phyloP scores from a whole-genome alignment of 2,797 vertebrate species.

The Sebastiscus tertius region DNA sequence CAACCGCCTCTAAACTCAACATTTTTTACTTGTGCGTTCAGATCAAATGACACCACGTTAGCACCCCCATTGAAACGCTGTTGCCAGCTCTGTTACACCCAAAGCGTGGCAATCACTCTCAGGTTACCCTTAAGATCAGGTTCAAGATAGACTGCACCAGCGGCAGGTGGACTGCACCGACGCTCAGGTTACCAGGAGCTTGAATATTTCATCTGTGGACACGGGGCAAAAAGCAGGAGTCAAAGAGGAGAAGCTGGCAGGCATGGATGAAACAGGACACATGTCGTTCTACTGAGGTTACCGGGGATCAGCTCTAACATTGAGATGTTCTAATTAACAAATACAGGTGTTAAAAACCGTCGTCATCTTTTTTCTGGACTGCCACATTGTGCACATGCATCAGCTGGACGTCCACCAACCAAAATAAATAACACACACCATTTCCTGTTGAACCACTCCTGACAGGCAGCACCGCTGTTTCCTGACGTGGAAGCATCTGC shows the following conservation, averaged over 20 bases:
- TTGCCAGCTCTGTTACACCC: slow-evolving; percentile 50
- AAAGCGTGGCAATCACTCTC: slow-evolving; percentile 54
- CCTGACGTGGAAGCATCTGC: slow-evolving; percentile 69
- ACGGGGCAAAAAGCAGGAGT: slow-evolving; percentile 57
- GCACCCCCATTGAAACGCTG: neutral
- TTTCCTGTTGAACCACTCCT: slow-evolving; percentile 60
- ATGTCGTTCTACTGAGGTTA: slow-evolving; percentile 32
- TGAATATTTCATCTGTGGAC: slow-evolving; percentile 78
- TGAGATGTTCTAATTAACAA: slow-evolving; percentile 38
- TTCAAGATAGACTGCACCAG: slow-evolving; percentile 38
- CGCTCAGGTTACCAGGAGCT: slow-evolving; percentile 58
- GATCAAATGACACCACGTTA: slow-evolving; percentile 24
- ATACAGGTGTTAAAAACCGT: slow-evolving; percentile 30
- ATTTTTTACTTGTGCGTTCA: slow-evolving; percentile 15
- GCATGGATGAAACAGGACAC: slow-evolving; percentile 49
- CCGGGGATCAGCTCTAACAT: slow-evolving; percentile 33
- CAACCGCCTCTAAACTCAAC: neutral
- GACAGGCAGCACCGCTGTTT: slow-evolving; percentile 47
- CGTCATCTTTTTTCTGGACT: neutral
- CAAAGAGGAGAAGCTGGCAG: slow-evolving; percentile 24
- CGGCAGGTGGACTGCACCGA: slow-evolving; percentile 53
- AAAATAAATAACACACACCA: slow-evolving; percentile 53
- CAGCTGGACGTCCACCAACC: slow-evolving; percentile 53
- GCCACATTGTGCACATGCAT: neutral
- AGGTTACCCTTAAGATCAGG: slow-evolving; percentile 71